Conservation (phyloP, 2,113 vertebrate genomes). For the Stictonetta naevosa region DNA sequence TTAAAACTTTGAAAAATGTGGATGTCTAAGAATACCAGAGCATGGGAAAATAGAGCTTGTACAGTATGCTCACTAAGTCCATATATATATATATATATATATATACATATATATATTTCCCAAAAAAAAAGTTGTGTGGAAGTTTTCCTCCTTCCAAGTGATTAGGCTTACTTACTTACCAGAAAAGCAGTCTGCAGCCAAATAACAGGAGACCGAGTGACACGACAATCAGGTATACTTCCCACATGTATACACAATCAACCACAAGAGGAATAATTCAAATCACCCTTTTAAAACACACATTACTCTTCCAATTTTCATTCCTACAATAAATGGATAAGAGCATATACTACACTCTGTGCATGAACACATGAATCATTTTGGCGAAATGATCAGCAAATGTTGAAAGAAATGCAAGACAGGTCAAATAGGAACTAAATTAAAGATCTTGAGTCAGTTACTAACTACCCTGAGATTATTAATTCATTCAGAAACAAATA, state of each 20-base stretch:
- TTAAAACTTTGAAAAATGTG: background rate
- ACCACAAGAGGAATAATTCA: background rate
- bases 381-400: background rate
- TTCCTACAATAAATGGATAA: background rate
- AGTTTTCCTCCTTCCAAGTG: background rate
- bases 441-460: background rate
- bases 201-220: background rate
- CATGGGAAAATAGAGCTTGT: background rate
- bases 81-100: too few relatives aligned
- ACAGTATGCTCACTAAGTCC: background rate
- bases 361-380: background rate
- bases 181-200: background rate
- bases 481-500: background rate
- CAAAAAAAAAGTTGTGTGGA: rapidly evolving
- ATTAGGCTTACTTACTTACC: background rate
- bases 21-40: background rate
- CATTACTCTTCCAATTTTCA: background rate
- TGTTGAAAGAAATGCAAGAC: background rate
- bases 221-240: background rate
- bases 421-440: background rate
- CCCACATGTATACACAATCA: background rate
- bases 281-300: background rate
- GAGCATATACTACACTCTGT: background rate
- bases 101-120: too few relatives aligned
- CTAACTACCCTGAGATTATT: background rate